These are phyloP conservation scores for Trachymyrmex cornetzi DNA, from an alignment of 1,140 invertebrate species.

Conservation along the genomic window DNA sequence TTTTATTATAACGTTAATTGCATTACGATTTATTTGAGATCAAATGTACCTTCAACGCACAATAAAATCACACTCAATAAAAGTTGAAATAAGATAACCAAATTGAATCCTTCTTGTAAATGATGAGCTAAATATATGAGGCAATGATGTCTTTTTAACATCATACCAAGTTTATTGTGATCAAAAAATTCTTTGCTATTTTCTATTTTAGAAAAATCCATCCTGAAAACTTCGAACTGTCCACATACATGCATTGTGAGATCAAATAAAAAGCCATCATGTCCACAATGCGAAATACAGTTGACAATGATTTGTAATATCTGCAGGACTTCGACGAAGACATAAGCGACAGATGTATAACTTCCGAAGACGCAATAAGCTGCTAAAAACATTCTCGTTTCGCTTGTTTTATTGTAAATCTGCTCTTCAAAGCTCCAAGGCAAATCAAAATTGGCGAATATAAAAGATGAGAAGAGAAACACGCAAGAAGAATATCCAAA, in stretches of 20 bases:
- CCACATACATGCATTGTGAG: conserved; percentile 57
- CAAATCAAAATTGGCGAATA: conserved; percentile 21
- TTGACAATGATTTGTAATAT: conserved; percentile 38
- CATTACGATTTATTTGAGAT: background rate
- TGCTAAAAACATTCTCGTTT: conserved; percentile 28
- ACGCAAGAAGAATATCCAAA: conserved; percentile 26
- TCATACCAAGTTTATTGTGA: conserved; percentile 13
- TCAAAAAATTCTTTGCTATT: background rate
- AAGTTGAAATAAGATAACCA: conserved; percentile 50
- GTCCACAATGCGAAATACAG: conserved; percentile 53
- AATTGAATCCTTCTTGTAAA: conserved; percentile 39
- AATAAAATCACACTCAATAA: conserved; percentile 54
- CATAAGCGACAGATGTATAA: conserved; percentile 4
- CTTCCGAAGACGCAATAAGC: conserved; percentile 45
- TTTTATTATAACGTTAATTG: background rate
- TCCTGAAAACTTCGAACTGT: conserved; percentile 46
- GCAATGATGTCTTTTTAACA: conserved; percentile 33
- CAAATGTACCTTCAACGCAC: conserved; percentile 73
- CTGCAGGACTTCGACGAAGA: conserved; percentile 12
- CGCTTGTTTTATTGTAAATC: background rate
- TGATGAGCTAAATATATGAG: conserved; percentile 42
- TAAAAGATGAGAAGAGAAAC: background rate
- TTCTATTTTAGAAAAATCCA: conserved; percentile 33
- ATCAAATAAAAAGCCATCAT: conserved; percentile 68
- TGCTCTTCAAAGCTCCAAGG: background rate